These are phyloP conservation scores for Pomatostomus ruficeps DNA, from an alignment of 2,113 vertebrate species.

Conservation along the genomic window DNA sequence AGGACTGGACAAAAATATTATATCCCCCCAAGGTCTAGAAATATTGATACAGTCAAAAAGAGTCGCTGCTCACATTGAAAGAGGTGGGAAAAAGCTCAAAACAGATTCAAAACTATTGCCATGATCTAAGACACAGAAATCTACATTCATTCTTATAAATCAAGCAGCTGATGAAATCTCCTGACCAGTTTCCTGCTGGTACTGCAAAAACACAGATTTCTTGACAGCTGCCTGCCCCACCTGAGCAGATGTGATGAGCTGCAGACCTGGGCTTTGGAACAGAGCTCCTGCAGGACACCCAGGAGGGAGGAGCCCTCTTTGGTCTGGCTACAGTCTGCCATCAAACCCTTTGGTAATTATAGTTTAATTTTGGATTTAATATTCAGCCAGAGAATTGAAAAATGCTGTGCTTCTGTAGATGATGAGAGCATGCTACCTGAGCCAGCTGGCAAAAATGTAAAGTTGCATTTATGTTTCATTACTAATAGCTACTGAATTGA, in stretches of 20 bases:
- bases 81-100: neutral
- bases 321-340: neutral
- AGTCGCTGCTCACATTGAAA: neutral
- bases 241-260: neutral
- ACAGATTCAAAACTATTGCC: neutral
- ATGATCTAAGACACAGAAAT: neutral
- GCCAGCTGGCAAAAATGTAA: slow-evolving; percentile 55
- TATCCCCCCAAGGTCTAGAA: neutral
- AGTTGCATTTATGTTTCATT: slow-evolving; percentile 36
- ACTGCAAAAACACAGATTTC: neutral
- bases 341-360: neutral
- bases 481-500: slow-evolving; percentile 28
- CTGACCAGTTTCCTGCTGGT: neutral
- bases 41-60: fast-evolving
- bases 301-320: neutral
- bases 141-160: neutral
- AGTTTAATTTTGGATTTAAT: slow-evolving; percentile 1
- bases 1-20: neutral
- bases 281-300: neutral
- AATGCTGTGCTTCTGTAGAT: slow-evolving; percentile 12
- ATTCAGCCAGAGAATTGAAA: slow-evolving; percentile 40
- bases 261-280: fast-evolving
- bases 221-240: neutral
- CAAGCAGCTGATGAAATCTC: neutral
- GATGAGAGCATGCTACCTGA: slow-evolving; percentile 22